Percentiles rank a stretch among this genome's conserved stretches.
Evolutionary conservation across 2,888 invertebrate species (phyloP).

Genomic region (Acholoe squamosa): DNA sequence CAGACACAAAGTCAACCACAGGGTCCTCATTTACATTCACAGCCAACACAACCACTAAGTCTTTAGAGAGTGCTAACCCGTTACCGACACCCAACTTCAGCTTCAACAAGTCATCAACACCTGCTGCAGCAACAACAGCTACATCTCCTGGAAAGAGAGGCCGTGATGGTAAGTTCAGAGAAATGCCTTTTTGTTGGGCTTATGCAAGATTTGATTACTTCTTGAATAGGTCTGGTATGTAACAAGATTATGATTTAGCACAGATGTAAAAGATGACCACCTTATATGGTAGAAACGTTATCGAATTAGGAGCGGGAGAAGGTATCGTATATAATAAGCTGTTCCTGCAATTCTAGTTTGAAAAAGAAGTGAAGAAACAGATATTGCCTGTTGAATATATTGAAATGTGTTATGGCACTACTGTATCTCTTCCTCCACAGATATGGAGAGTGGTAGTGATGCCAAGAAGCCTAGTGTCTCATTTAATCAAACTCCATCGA

Average conservation of each 20-base stretch:
- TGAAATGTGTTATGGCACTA: too few species aligned
- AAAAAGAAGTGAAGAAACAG: too few species aligned
- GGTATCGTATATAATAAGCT: neutral
- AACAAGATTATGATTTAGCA: too few species aligned
- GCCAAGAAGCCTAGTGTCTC: constrained; percentile 33
- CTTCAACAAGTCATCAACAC: constrained; percentile 13
- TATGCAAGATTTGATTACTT: too few species aligned
- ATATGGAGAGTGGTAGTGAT: constrained; percentile 19
- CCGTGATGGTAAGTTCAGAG: constrained; percentile 36
- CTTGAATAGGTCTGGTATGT: too few species aligned
- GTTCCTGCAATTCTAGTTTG: too few species aligned
- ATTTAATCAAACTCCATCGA: neutral
- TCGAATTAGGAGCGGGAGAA: neutral
- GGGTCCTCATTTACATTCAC: neutral
- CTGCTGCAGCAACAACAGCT: neutral
- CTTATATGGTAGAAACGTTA: too few species aligned
- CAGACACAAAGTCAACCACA: neutral
- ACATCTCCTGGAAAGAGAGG: neutral
- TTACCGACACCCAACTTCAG: neutral
- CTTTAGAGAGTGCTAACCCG: neutral
- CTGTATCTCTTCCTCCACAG: neutral
- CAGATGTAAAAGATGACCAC: too few species aligned
- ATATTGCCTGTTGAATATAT: too few species aligned
- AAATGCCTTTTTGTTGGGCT: neutral
- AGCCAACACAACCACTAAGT: neutral